A percentile compares a stretch with the other conserved stretches of the same genome.
These are phyloP conservation scores for Salpingus planirostris DNA, from an alignment of 2,888 invertebrate species.

Conservation along the genomic window DNA sequence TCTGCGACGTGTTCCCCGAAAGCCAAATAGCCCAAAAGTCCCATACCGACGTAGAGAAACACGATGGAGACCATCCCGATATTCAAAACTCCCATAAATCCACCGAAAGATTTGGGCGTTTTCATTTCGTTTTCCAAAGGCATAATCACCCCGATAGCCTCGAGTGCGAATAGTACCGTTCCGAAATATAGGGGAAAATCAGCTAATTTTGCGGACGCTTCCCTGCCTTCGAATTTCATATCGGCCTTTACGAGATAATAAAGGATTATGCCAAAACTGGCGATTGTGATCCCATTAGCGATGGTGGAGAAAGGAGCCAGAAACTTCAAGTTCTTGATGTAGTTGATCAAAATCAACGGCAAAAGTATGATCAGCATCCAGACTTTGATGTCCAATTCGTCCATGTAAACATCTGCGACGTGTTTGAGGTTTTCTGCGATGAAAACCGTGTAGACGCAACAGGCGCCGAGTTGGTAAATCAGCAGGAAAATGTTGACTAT, in stretches of 20 bases:
- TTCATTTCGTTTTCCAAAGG: conserved; percentile 94
- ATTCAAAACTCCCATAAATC: conserved; percentile 76
- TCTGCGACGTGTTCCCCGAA: conserved; percentile 66
- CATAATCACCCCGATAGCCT: conserved; percentile 73
- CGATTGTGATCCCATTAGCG: conserved; percentile 71
- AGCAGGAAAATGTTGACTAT: conserved; percentile 66
- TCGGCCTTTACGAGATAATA: conserved; percentile 61
- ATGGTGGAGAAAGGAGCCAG: conserved; percentile 76
- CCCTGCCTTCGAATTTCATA: conserved; percentile 44
- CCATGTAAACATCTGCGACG: conserved; percentile 49
- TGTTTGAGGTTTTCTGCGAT: conserved; percentile 76
- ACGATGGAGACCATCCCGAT: conserved; percentile 75
- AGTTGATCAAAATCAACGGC: conserved; percentile 62
- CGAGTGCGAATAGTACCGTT: conserved; percentile 83
- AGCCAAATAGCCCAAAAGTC: conserved; percentile 83
- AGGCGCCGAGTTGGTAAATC: conserved; percentile 90
- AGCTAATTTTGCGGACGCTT: conserved; percentile 43
- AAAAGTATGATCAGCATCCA: conserved; percentile 66
- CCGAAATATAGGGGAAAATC: conserved; percentile 78
- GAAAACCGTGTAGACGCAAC: conserved; percentile 94
- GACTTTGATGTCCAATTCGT: conserved; percentile 48
- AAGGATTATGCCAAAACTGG: conserved; percentile 67
- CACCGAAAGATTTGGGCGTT: conserved; percentile 71
- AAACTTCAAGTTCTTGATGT: conserved; percentile 65
- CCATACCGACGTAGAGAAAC: conserved; percentile 76